Percentiles rank a stretch among this genome's conserved stretches.
Conservation (phyloP, 37 sponge, comb jelly and placozoan species). For the Ianthella basta region DNA sequence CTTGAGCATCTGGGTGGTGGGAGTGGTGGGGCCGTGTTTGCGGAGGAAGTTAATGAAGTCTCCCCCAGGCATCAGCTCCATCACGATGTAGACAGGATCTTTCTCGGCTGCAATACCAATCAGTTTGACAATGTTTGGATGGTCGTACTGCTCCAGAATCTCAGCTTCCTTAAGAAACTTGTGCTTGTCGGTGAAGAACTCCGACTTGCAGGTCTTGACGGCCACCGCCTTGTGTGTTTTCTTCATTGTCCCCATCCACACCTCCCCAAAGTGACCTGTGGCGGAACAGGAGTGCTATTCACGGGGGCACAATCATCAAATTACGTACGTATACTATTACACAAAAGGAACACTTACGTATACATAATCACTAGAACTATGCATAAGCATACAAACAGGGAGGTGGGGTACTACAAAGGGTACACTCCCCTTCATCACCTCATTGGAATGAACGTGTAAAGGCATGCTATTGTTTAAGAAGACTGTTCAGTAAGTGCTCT, state of each 20-base stretch:
- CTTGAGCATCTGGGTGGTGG: slow-evolving; percentile 50
- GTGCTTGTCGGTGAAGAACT: slow-evolving; percentile 54
- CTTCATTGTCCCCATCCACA: slow-evolving; percentile 65
- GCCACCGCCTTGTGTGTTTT: slow-evolving; percentile 59
- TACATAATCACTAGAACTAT: too few relatives aligned
- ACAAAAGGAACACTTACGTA: too few relatives aligned
- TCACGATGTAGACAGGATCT: slow-evolving; percentile 90
- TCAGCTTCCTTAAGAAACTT: slow-evolving; percentile 93
- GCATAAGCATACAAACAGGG: too few relatives aligned
- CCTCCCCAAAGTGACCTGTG: slow-evolving; percentile 92
- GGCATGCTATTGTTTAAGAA: too few relatives aligned
- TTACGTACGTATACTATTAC: too few relatives aligned
- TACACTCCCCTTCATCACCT: too few relatives aligned
- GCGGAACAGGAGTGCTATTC: too few relatives aligned
- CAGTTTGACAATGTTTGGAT: slow-evolving; percentile 91
- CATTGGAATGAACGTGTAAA: too few relatives aligned
- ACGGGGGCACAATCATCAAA: too few relatives aligned
- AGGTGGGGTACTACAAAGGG: too few relatives aligned
- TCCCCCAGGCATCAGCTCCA: slow-evolving; percentile 96
- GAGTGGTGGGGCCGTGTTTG: slow-evolving; percentile 60
- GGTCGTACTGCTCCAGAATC: slow-evolving; percentile 90
- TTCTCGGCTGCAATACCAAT: slow-evolving; percentile 87
- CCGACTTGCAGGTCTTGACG: slow-evolving; percentile 86
- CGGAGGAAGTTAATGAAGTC: slow-evolving; percentile 83
- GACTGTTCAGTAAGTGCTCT: too few relatives aligned